Evolutionary conservation across 2,888 invertebrate genomes (phyloP).

Genomic region (Amiota mariae): DNA sequence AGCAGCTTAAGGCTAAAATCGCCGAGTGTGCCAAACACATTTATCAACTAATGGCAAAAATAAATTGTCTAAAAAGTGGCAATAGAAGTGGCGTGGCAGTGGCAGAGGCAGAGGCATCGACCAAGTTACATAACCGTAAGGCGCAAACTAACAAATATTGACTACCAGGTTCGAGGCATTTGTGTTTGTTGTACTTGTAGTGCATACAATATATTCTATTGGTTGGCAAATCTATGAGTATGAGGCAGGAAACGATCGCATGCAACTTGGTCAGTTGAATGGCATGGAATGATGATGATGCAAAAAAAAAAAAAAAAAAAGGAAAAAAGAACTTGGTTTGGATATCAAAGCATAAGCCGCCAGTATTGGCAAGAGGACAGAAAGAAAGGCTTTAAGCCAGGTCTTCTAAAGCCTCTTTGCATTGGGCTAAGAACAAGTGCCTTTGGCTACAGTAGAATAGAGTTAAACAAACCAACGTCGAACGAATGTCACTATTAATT

Average conservation of each 20-base stretch:
- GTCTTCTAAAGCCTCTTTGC: background rate
- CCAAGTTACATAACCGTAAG: slow-evolving; percentile 15
- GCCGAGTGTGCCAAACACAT: slow-evolving; percentile 8
- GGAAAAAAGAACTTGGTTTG: background rate
- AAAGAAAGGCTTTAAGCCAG: too few relatives aligned
- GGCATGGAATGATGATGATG: background rate
- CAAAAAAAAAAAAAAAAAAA: background rate
- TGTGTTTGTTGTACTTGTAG: background rate
- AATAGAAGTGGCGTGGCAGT: too few relatives aligned
- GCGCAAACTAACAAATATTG: slow-evolving; percentile 15
- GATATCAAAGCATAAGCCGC: slow-evolving; percentile 18
- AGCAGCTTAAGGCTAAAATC: background rate
- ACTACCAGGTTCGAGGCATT: background rate
- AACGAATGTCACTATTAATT: slow-evolving; percentile 23
- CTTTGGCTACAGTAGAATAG: background rate
- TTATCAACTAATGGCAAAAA: slow-evolving; percentile 2
- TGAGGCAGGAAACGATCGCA: too few relatives aligned
- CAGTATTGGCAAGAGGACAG: background rate
- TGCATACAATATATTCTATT: background rate
- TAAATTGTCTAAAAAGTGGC: slow-evolving; percentile 19
- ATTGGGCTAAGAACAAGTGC: slow-evolving; percentile 12
- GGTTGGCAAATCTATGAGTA: too few relatives aligned
- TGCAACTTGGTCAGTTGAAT: background rate
- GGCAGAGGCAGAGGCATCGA: too few relatives aligned
- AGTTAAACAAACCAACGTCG: background rate